Evolutionary conservation across 2,113 vertebrate genomes (phyloP).

Genomic region (Symphodus melops): DNA sequence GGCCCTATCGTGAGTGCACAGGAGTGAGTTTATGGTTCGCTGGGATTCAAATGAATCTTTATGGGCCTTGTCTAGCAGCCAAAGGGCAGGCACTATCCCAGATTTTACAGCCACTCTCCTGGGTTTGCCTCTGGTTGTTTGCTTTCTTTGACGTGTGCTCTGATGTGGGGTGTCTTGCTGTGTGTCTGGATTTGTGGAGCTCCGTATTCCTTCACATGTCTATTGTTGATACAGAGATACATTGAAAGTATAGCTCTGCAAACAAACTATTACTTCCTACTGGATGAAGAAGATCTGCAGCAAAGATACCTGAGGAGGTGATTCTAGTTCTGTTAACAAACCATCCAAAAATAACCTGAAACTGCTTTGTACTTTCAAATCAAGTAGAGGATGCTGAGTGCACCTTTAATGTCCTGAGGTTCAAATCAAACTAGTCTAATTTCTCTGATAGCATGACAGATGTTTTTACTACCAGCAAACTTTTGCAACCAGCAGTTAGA

Average conservation of each 20-base stretch:
- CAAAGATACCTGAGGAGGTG: too few relatives aligned
- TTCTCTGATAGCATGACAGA: too few relatives aligned
- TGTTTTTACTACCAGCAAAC: too few relatives aligned
- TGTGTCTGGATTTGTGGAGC: conserved; percentile 25
- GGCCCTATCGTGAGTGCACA: conserved; percentile 63
- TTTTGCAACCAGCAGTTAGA: too few relatives aligned
- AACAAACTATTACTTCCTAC: not conserved
- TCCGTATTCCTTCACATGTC: conserved; percentile 20
- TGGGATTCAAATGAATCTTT: conserved; percentile 76
- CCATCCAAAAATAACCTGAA: too few relatives aligned
- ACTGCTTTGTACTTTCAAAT: too few relatives aligned
- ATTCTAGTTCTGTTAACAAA: too few relatives aligned
- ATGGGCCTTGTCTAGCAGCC: conserved; percentile 73
- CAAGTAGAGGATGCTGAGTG: too few relatives aligned
- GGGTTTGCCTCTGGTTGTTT: conserved; percentile 38
- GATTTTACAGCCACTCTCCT: conserved; percentile 62
- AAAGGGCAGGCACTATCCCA: conserved; percentile 64
- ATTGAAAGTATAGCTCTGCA: not conserved
- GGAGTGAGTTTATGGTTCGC: conserved; percentile 70
- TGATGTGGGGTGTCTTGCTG: conserved; percentile 28
- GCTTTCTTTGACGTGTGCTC: conserved; percentile 45
- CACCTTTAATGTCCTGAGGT: too few relatives aligned
- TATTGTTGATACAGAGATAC: not conserved
- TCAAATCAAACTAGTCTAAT: too few relatives aligned
- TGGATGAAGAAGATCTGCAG: too few relatives aligned